Conservation (phyloP, 2,888 invertebrate genomes). For the Bellardia bayeri region DNA sequence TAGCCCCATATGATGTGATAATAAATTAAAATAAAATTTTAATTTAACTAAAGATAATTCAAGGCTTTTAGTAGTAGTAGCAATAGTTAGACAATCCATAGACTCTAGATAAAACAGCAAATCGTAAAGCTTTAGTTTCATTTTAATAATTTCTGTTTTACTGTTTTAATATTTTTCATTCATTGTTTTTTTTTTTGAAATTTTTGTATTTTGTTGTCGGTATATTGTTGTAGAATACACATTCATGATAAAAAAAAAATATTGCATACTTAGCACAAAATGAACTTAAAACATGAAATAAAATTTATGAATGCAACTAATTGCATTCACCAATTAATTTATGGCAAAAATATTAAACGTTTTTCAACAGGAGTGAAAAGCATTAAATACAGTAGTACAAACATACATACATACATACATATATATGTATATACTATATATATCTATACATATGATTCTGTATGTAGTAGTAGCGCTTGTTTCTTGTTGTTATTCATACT, state of each 20-base stretch:
- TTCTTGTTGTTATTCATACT: neutral
- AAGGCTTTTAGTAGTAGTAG: slow-evolving; percentile 2
- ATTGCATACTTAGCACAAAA: slow-evolving; percentile 71
- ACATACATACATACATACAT: neutral
- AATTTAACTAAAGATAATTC: slow-evolving; percentile 58
- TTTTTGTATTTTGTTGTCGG: neutral
- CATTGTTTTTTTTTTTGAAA: neutral
- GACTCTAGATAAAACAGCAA: slow-evolving; percentile 51
- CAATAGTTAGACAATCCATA: neutral
- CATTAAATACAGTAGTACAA: slow-evolving; percentile 33
- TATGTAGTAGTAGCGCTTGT: neutral
- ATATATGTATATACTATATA: no score
- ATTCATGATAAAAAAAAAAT: slow-evolving; percentile 58
- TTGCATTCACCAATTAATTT: slow-evolving; percentile 73
- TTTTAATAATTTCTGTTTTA: slow-evolving; percentile 54
- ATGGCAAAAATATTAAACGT: slow-evolving; percentile 69
- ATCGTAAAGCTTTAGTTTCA: slow-evolving; percentile 46
- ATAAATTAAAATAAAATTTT: slow-evolving; percentile 58
- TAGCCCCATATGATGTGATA: slow-evolving; percentile 29
- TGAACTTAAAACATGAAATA: slow-evolving; percentile 70
- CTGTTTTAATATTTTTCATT: slow-evolving; percentile 28
- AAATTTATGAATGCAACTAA: slow-evolving; percentile 73
- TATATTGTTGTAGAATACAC: neutral
- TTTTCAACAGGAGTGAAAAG: slow-evolving; percentile 59
- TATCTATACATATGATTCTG: no score